Conservation (phyloP, 2,797 vertebrate genomes). For the Enteromius mattozi region DNA sequence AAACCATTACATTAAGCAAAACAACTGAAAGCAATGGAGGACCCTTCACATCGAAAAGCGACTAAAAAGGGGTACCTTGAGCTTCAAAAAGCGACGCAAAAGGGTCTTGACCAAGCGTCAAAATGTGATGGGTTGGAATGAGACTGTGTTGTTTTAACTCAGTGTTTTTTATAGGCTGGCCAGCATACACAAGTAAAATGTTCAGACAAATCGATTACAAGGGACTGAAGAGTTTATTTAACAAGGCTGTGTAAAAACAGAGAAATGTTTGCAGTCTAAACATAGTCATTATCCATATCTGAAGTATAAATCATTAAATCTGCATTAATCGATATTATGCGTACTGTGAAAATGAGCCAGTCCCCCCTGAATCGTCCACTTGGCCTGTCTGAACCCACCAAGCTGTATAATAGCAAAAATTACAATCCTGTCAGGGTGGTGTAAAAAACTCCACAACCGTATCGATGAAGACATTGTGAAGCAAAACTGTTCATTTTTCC, state of each 20-base stretch:
- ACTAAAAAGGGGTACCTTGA: too few species aligned
- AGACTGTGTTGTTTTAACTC: background rate
- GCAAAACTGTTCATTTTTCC: conserved; percentile 53
- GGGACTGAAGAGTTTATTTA: background rate
- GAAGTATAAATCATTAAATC: conserved; percentile 44
- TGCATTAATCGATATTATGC: conserved; percentile 56
- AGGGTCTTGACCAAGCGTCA: too few species aligned
- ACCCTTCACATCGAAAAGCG: too few species aligned
- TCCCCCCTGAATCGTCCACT: conserved; percentile 43
- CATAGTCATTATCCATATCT: conserved; percentile 14
- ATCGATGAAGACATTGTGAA: conserved; percentile 43
- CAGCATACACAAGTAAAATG: background rate
- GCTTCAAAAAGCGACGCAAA: too few species aligned
- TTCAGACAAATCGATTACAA: background rate
- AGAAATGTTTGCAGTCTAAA: background rate
- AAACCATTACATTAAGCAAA: too few species aligned
- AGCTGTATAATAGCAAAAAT: conserved; percentile 30
- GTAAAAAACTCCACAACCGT: conserved; percentile 12
- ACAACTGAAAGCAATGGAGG: too few species aligned
- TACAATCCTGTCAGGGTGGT: conserved; percentile 20
- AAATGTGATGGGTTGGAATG: too few species aligned
- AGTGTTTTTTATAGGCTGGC: background rate
- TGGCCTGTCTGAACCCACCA: conserved; percentile 53
- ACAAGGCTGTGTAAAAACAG: background rate
- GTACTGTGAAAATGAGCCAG: conserved; percentile 43